Evolutionary conservation across 2,888 invertebrate genomes (phyloP), one percentile per base, ranked within the genome.

Genomic region (Hydrotaea diabolus): DNA sequence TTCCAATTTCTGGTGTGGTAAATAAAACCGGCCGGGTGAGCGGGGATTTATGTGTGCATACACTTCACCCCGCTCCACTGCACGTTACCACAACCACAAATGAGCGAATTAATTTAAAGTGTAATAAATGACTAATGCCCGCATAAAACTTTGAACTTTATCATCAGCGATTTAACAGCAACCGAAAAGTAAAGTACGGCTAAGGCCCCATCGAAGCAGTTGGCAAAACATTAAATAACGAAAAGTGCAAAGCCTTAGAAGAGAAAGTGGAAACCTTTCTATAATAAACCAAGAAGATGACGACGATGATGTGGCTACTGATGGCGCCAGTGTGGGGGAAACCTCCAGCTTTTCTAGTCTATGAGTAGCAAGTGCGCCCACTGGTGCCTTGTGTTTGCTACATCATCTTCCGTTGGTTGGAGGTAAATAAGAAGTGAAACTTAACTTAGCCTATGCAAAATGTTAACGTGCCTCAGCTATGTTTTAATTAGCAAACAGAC

Each of bases 41-140:
- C 7, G 26, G 23, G 26, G 26, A 1, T 15, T 26, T 59, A 13
- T 2, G 59, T 59, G 49, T 59, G 59, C 15, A 26, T 57, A 23
- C 13, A 23, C 57, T 57, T 8, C 57, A 26, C 31, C 77, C 77
- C 74, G 76, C 79, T 49, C 11, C 39, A 59, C 59, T 59, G 9
- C 59, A 59, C 31, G 77, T 36, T 19, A 57, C 79, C 76, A 75
- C 79, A 73, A 84, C 86, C 87, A 80, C 86, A 87, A 86, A 85
- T 79, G 85, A 85, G 86, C 79, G 86, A 85, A 85, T 87, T 87
- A 86, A 86, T 87, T 87, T 86, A 83, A 86, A 86, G 84, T 85
- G 81, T 86, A 86, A 86, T 87, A 86, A 86, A 87, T 86, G 87
- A 86, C 85, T 86, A 85, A 85, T 85, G 82, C 82, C 78, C 59